Conservation (phyloP, 2,888 invertebrate species). For the Meloe dianella region DNA sequence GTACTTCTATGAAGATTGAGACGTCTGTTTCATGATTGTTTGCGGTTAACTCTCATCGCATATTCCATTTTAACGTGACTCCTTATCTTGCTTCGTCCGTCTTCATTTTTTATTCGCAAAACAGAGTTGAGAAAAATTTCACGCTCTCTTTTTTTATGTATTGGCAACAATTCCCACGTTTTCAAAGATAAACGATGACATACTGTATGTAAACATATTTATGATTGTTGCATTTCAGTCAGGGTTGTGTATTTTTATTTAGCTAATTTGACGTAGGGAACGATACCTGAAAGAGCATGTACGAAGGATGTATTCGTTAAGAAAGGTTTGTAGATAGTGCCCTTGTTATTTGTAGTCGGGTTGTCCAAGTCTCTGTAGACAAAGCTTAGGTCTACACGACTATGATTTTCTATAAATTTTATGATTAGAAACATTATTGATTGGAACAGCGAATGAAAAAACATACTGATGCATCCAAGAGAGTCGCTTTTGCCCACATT, state of each 20-base stretch:
- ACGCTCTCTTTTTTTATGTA: not conserved
- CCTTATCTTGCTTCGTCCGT: not conserved
- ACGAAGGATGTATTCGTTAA: no score
- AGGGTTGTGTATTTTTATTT: no score
- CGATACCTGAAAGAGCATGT: no score
- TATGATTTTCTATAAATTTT: no score
- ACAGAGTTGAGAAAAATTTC: not conserved
- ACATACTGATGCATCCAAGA: constrained; percentile 12
- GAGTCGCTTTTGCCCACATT: constrained; percentile 7
- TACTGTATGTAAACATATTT: not conserved
- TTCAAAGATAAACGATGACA: not conserved
- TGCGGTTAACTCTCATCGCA: constrained; percentile 8
- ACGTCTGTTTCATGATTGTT: constrained; percentile 14
- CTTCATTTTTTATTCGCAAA: not conserved
- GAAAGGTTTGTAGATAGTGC: no score
- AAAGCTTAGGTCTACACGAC: no score
- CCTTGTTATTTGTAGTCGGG: no score
- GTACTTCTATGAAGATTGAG: not conserved
- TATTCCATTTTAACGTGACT: constrained; percentile 7
- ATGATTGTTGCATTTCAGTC: no score
- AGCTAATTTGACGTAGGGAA: no score
- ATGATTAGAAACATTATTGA: not conserved
- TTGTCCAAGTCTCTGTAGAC: no score
- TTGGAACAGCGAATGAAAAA: not conserved
- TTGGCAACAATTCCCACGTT: not conserved